A percentile compares a stretch with the other conserved stretches of the same genome.
These are phyloP conservation scores for Recurvirostra avosetta DNA, from an alignment of 2,113 vertebrate species.

Conservation along the genomic window DNA sequence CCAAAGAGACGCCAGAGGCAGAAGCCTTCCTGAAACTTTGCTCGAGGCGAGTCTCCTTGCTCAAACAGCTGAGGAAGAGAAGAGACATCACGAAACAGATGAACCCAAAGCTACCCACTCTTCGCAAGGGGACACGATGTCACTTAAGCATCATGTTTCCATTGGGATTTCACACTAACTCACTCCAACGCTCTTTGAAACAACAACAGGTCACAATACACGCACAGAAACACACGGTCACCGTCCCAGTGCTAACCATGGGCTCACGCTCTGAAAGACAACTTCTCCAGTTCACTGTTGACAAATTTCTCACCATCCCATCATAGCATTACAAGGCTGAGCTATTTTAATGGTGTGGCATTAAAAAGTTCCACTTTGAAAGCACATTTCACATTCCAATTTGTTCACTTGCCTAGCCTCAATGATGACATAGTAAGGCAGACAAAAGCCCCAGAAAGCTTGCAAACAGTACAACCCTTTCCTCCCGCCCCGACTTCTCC, in stretches of 20 bases:
- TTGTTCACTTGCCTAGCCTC: not conserved
- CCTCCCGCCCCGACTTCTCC: not conserved
- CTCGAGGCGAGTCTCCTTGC: not conserved
- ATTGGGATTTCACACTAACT: not conserved
- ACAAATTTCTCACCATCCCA: not conserved
- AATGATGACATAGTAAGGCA: not conserved
- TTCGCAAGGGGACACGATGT: not conserved
- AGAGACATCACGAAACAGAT: not conserved
- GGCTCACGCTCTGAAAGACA: not conserved
- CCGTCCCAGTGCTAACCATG: accelerated
- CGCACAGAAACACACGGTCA: not conserved
- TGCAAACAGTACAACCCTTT: no score
- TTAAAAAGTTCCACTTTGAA: not conserved
- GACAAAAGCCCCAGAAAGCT: not conserved
- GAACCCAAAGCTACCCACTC: not conserved
- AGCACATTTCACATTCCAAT: not conserved
- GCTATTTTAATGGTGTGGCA: not conserved
- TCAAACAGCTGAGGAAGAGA: not conserved
- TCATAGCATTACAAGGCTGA: no score
- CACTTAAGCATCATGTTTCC: not conserved
- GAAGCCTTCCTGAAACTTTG: not conserved
- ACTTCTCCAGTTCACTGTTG: not conserved
- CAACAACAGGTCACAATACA: accelerated
- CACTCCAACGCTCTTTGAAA: not conserved
- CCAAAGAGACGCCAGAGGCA: not conserved